Evolutionary conservation across 2,888 invertebrate species (phyloP), one percentile per base, ranked within the genome.

Genomic region (Harpalus rufipes): DNA sequence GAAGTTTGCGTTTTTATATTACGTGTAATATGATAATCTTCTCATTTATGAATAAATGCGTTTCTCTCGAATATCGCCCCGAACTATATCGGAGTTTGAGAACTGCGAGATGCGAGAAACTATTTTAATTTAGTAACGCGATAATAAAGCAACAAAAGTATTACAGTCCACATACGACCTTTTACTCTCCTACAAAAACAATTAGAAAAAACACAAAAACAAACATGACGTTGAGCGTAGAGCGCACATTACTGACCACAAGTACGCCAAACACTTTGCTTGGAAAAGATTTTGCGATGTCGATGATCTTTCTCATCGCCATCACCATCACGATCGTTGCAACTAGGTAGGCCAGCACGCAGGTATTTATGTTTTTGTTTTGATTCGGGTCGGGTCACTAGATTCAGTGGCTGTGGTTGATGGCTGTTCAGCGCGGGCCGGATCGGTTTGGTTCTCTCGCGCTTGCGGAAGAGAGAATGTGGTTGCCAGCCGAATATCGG

Each of bases 311-410:
- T 63, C 63, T 63, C 63, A 63, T 21, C 59, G 59, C 63, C 12
- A 32, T 32, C 32, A 32, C 32, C 32, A 5, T 32, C 32, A 32
- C 32, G 12, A 25, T 14, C 63, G 63, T 25, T 63, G 25, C 63
- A 5, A 7, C 63, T 63, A 63, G 63, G 68, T 68, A 68, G 68
- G 68, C 74, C 51, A 56, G 51, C 74, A 51, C 51, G 51, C 56
- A 74, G 44, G 74, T 74, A 74, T 74, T 74, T 74, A 74, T 74
- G 74, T 74, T 74, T 74, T 74, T 74, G 74, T 74, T 74, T 74
- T 74, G 74, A 74, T 74, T 74, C 21, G 74, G 74, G 74, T 74
- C 74, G 74, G 74, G 74, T 74, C 74, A 74, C 51, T 74, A 74
- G 74, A 74, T 74, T 74, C 74, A 74, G 74, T 74, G 12, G 14